Percentiles rank a stretch among this genome's conserved stretches.
Conservation (phyloP, 2,888 invertebrate species). For the Danaus chrysippus region DNA sequence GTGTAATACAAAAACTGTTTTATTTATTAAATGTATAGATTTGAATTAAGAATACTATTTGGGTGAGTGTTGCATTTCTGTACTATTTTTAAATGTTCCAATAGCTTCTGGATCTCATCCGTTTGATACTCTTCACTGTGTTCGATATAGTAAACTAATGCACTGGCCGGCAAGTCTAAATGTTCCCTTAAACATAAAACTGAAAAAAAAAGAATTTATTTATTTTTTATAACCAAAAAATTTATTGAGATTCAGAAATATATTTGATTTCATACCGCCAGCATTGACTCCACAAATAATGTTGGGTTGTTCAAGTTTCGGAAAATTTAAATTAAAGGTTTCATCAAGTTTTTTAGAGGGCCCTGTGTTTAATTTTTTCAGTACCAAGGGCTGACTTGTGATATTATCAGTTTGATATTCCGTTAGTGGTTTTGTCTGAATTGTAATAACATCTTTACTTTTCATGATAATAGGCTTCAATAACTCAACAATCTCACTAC, state of each 20-base stretch:
- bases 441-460: constrained; percentile 52
- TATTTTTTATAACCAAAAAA: background rate
- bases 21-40: constrained; percentile 57
- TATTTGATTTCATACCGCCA: constrained; percentile 54
- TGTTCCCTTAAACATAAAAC: constrained; percentile 60
- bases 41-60: constrained; percentile 51
- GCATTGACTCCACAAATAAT: constrained; percentile 69
- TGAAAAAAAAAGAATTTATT: constrained; percentile 32
- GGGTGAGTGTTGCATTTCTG: constrained; percentile 36
- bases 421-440: constrained; percentile 60
- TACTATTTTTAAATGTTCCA: constrained; percentile 52
- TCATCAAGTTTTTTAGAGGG: constrained; percentile 29
- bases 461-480: constrained; percentile 47
- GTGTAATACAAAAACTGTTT: constrained; percentile 17
- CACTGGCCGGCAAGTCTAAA: constrained; percentile 48
- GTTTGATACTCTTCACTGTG: constrained; percentile 56
- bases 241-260: background rate
- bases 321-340: constrained; percentile 38
- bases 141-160: constrained; percentile 59
- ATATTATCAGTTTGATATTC: constrained; percentile 54
- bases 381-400: constrained; percentile 44
- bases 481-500: constrained; percentile 61
- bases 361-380: constrained; percentile 43
- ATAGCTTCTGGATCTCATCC: constrained; percentile 49
- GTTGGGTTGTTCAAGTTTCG: constrained; percentile 71